Percentiles rank a stretch among this genome's conserved stretches.
These are phyloP conservation scores for Chironomus tepperi DNA, from an alignment of 1,140 invertebrate genomes.

Conservation along the genomic window DNA sequence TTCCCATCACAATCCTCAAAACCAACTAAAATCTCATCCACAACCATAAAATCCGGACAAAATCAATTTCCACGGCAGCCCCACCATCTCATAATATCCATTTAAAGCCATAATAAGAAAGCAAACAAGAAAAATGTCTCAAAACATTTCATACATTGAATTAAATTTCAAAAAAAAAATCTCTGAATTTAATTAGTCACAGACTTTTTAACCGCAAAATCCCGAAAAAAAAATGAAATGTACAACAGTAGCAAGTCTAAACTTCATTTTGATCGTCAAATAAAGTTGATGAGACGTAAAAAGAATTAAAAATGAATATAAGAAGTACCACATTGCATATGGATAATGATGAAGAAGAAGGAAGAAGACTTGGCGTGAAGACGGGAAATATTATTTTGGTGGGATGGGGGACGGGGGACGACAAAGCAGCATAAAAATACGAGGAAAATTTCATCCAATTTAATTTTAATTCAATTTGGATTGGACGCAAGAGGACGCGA, in stretches of 20 bases:
- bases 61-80: too few relatives aligned
- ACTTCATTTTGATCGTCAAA: constrained; percentile 23
- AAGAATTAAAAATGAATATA: not conserved
- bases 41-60: too few relatives aligned
- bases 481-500: not conserved
- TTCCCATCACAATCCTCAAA: too few relatives aligned
- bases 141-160: not conserved
- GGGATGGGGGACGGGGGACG: not conserved
- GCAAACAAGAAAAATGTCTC: not conserved
- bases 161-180: not conserved
- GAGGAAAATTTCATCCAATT: not conserved
- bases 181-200: constrained; percentile 23
- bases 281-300: constrained; percentile 24
- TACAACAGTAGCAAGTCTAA: not conserved
- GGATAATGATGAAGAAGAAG: too few relatives aligned
- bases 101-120: not conserved
- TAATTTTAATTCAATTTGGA: not conserved
- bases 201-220: constrained; percentile 21
- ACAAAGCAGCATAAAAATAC: not conserved
- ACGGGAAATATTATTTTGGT: too few relatives aligned
- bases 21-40: too few relatives aligned
- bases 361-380: too few relatives aligned
- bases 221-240: constrained; percentile 1
- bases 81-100: too few relatives aligned
- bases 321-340: too few relatives aligned